Conservation (phyloP, 2,888 invertebrate species). For the Parapristionchus giblindavisi region DNA sequence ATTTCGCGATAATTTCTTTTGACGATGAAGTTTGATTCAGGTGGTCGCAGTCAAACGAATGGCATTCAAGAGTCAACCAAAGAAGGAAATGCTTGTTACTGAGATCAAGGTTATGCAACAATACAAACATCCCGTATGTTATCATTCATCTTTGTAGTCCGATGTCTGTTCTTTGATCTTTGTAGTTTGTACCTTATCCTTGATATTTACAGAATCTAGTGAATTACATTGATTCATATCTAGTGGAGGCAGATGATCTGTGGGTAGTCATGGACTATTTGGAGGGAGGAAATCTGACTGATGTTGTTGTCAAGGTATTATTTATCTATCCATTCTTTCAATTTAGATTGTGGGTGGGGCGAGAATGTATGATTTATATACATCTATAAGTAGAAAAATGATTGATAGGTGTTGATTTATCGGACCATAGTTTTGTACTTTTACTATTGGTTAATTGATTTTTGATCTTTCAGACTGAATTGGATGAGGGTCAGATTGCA, state of each 20-base stretch:
- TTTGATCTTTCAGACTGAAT: constrained; percentile 74
- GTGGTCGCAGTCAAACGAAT: constrained; percentile 95
- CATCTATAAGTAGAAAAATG: not conserved
- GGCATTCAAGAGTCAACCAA: constrained; percentile 90
- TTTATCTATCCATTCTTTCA: not conserved
- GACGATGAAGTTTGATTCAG: constrained; percentile 35
- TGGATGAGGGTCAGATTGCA: constrained; percentile 96
- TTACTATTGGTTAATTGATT: not conserved
- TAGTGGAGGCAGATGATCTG: constrained; percentile 79
- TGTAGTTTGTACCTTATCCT: not conserved
- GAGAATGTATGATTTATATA: not conserved
- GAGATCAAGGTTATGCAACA: constrained; percentile 89
- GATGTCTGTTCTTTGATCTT: not conserved
- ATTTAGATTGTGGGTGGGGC: not conserved
- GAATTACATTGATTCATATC: constrained; percentile 83
- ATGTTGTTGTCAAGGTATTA: constrained; percentile 90
- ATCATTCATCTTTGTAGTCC: not conserved
- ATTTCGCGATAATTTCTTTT: not conserved
- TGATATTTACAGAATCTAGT: constrained; percentile 79
- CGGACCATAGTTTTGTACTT: too few relatives aligned
- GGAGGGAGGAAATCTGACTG: constrained; percentile 92
- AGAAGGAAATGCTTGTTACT: constrained; percentile 92
- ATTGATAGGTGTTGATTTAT: not conserved
- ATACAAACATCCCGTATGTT: constrained; percentile 81
- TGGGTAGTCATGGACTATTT: constrained; percentile 97